Evolutionary conservation across 1,140 invertebrate species (phyloP), one percentile per base, ranked within the genome.

Genomic region (Coptotermes formosanus): DNA sequence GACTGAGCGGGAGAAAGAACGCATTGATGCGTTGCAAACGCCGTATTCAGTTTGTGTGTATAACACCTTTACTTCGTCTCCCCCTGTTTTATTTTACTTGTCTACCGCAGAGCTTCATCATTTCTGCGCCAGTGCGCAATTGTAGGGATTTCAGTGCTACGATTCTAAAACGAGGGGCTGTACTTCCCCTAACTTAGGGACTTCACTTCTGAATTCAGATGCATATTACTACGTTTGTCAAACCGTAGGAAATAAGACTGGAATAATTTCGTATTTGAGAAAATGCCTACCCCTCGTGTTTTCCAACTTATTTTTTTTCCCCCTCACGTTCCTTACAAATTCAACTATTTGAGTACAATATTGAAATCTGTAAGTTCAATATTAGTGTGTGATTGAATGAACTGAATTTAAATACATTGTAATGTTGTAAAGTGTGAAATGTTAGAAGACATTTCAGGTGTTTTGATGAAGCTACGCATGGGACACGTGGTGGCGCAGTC

Each of bases 1-100:
- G 64, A 75, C 64, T 75, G 64, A 75, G n/a, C 30, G 64, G 64
- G 64, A 75, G 64, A 75, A 75, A 75, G 64, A 75, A 75, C n/a
- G 64, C 64, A 75, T 75, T 75, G 64, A 75, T 75, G 64, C 64
- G n/a, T 75, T n/a, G 9, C 14, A 30, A 75, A 75, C n/a, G 64
- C 64, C 1, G 25, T 75, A 30, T 75, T 75, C 64, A 75, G 64
- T 75, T 75, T 75, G 64, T 75, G 64, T 75, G n/a, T 75, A 75
- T 75, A 30, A 30, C 64, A 75, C 64, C 64, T 75, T 75, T 75
- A 75, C 64, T 30, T 25, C 25, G n/a, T 16, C 64, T 12, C 64
- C 64, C 64, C n/a, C 64, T 75, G 64, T 30, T 7, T 75, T 75
- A 75, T 75, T 30, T 30, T 75, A 30, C 64, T n/a, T 75, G 64